Evolutionary conservation across 1,140 invertebrate species (phyloP).

Genomic region (Antheraea pernyi): DNA sequence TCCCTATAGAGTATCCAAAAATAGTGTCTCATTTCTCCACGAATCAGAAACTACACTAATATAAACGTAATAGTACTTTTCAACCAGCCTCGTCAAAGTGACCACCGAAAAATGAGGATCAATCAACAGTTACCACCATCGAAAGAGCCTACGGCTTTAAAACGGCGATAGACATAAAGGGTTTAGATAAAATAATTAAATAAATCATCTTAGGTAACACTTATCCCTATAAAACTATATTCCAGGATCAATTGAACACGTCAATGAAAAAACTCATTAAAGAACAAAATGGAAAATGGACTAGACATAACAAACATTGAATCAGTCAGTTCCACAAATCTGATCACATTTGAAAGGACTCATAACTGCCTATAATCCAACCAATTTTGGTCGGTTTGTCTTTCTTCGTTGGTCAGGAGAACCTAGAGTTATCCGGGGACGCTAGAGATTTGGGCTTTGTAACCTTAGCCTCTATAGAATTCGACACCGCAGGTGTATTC

Average conservation of each 20-base stretch:
- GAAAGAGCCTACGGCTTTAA: neutral
- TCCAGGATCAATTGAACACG: neutral
- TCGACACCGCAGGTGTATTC: constrained; percentile 17
- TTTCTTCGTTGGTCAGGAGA: constrained; percentile 51
- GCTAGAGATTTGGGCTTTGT: constrained; percentile 59
- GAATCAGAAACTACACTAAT: too few relatives aligned
- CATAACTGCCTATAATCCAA: constrained; percentile 23
- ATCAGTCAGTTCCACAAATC: neutral
- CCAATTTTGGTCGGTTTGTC: constrained; percentile 14
- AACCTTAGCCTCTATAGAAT: constrained; percentile 42
- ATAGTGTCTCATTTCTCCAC: too few relatives aligned
- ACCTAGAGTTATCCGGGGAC: constrained; percentile 54
- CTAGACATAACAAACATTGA: neutral
- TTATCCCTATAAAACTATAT: neutral
- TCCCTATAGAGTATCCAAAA: too few relatives aligned
- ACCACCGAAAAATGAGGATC: neutral
- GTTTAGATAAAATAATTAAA: neutral
- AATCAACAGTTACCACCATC: neutral
- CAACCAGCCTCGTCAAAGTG: too few relatives aligned
- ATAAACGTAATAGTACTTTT: too few relatives aligned
- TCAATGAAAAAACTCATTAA: neutral
- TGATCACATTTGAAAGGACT: constrained; percentile 22
- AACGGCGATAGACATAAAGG: neutral
- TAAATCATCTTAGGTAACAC: constrained; percentile 1
- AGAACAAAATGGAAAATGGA: neutral